These are phyloP conservation scores for Nasonovia ribisnigri DNA, from an alignment of 2,888 invertebrate species.

Conservation along the genomic window DNA sequence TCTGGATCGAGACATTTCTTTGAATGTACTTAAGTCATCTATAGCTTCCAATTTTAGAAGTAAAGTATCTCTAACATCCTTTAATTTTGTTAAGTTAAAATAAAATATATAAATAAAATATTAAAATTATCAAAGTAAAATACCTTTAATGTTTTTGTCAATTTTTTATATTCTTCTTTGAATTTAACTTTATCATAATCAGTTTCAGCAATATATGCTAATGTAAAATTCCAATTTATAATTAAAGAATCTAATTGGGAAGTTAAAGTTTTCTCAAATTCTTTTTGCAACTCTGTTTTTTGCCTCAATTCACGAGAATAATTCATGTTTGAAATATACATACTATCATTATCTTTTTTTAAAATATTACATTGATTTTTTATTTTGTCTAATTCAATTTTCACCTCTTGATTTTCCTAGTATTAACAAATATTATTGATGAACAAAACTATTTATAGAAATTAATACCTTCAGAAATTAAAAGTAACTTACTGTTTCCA, in stretches of 20 bases:
- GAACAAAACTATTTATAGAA: not conserved
- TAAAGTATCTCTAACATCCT: conserved; percentile 56
- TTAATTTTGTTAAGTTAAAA: not conserved
- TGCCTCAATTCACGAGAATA: conserved; percentile 63
- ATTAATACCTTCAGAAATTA: not conserved
- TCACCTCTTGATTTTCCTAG: conserved; percentile 48
- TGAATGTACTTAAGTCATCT: conserved; percentile 50
- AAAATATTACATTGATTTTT: conserved; percentile 55
- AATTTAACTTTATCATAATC: conserved; percentile 54
- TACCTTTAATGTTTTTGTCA: conserved; percentile 60
- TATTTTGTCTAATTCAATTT: conserved; percentile 55
- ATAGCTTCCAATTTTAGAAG: conserved; percentile 53
- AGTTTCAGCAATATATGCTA: conserved; percentile 44
- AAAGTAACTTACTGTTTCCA: conserved; percentile 42
- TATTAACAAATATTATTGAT: not conserved
- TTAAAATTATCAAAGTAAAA: not conserved
- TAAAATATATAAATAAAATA: conserved; percentile 18
- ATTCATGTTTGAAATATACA: conserved; percentile 57
- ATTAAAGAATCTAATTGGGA: conserved; percentile 57
- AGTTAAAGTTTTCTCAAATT: conserved; percentile 48
- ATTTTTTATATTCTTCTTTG: conserved; percentile 57
- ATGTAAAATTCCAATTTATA: conserved; percentile 50
- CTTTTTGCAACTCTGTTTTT: conserved; percentile 59
- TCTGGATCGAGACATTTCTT: conserved; percentile 56
- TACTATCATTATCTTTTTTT: conserved; percentile 60